phyloP scores from a whole-genome alignment of 2,797 vertebrate species.

The Sciurus carolinensis region DNA sequence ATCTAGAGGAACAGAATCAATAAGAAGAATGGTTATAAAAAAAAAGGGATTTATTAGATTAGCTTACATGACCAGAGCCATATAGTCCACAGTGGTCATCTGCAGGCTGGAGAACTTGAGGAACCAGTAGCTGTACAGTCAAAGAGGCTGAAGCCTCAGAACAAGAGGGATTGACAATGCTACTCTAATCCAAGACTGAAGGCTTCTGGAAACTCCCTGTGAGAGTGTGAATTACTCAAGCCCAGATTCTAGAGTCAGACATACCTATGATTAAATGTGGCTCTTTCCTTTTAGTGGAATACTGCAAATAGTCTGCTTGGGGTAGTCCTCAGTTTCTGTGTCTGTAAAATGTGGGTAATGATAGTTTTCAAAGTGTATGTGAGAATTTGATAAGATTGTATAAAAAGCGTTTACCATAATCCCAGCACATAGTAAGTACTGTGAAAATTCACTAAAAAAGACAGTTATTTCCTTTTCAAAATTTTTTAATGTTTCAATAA shows the following conservation, averaged over 20 bases:
- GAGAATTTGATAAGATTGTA: conserved; percentile 21
- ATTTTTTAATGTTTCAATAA: neutral
- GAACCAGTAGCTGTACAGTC: too few species aligned
- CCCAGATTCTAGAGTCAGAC: neutral
- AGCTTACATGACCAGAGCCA: too few species aligned
- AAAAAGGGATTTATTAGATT: too few species aligned
- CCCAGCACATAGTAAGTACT: neutral
- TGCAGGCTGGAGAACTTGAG: too few species aligned
- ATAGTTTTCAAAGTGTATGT: neutral
- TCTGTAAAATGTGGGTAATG: neutral
- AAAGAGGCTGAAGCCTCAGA: too few species aligned
- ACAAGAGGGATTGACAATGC: too few species aligned
- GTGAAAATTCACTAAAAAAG: neutral
- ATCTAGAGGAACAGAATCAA: too few species aligned
- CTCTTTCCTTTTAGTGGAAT: neutral
- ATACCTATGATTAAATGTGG: neutral
- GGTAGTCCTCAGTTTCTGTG: neutral
- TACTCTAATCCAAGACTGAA: too few species aligned
- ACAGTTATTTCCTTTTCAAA: neutral
- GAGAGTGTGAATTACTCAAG: neutral
- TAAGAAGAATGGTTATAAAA: too few species aligned
- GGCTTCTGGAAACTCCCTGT: too few species aligned
- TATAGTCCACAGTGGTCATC: too few species aligned
- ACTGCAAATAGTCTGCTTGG: neutral
- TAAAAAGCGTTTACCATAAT: neutral